phyloP scores from a whole-genome alignment of 2,888 invertebrate genomes.

The Acrocera orbiculus region DNA sequence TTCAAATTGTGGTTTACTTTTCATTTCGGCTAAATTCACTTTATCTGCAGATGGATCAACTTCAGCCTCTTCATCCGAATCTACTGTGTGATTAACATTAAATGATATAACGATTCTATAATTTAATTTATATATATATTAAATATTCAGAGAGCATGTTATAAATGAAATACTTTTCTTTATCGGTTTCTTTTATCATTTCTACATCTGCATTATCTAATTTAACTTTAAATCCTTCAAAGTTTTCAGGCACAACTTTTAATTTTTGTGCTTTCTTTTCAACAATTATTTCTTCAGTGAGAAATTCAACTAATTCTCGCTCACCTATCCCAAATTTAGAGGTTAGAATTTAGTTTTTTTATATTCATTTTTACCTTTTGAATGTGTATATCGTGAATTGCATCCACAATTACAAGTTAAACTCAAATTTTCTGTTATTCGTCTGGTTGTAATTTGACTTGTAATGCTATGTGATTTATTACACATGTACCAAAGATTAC shows the following conservation, averaged over 20 bases:
- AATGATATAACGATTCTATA: constrained; percentile 59
- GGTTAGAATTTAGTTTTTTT: constrained; percentile 5
- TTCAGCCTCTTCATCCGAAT: constrained; percentile 56
- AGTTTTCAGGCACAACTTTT: constrained; percentile 51
- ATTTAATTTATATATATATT: background rate
- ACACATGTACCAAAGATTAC: constrained; percentile 59
- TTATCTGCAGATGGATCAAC: constrained; percentile 44
- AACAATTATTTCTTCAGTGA: constrained; percentile 83
- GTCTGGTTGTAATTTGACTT: too few species aligned
- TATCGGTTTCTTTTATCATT: constrained; percentile 50
- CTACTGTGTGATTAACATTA: constrained; percentile 91
- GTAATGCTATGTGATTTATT: too few species aligned
- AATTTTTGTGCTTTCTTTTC: constrained; percentile 71
- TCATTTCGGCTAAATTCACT: constrained; percentile 64
- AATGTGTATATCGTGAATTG: constrained; percentile 43
- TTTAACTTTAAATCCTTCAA: constrained; percentile 68
- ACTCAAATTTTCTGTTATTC: too few species aligned
- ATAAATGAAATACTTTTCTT: constrained; percentile 46
- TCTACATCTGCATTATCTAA: constrained; percentile 72
- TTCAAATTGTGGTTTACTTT: constrained; percentile 81
- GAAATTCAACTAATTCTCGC: constrained; percentile 72
- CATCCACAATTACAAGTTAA: constrained; percentile 52
- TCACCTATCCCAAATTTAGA: constrained; percentile 43
- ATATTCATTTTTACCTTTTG: constrained; percentile 43
- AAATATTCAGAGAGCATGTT: background rate